These are phyloP conservation scores for Halcyon leucocephala DNA, from an alignment of 2,797 vertebrate genomes.

Conservation along the genomic window DNA sequence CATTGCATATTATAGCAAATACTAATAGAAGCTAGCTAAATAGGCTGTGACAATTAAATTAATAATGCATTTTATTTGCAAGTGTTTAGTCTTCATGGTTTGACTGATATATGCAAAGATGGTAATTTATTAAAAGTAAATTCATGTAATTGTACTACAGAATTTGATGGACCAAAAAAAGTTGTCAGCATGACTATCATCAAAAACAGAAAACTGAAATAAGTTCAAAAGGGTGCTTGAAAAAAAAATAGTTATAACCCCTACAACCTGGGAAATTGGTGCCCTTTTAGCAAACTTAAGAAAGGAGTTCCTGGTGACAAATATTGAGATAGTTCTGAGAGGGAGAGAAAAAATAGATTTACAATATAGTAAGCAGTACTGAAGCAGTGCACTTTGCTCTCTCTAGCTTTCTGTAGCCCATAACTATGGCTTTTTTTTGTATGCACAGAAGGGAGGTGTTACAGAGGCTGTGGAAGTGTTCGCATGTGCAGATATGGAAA, in stretches of 20 bases:
- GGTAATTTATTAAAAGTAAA: conserved; percentile 99
- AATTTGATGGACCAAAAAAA: conserved; percentile 96
- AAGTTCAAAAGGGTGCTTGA: conserved; percentile 70
- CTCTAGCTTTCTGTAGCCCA: neutral
- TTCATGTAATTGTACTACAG: conserved; percentile 93
- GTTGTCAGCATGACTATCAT: conserved; percentile 93
- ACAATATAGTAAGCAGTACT: neutral
- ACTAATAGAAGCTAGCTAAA: conserved; percentile 95
- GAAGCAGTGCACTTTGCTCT: neutral
- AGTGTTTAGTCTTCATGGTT: conserved; percentile 92
- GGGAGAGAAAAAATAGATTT: neutral
- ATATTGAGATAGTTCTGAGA: neutral
- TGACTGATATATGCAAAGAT: conserved; percentile 99
- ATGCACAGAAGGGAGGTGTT: neutral
- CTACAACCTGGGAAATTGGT: neutral
- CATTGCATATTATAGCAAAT: conserved; percentile 83
- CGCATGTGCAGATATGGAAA: neutral
- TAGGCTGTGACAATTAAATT: conserved; percentile 98
- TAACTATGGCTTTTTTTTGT: neutral
- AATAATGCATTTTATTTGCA: conserved; percentile 99
- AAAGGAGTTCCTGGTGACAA: conserved; percentile 45
- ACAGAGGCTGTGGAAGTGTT: neutral
- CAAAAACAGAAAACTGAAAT: conserved; percentile 82
- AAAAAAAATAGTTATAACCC: conserved; percentile 20
- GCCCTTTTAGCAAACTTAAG: conserved; percentile 27